Evolutionary conservation across 1,140 invertebrate genomes (phyloP).

Genomic region (Cherax destructor): DNA sequence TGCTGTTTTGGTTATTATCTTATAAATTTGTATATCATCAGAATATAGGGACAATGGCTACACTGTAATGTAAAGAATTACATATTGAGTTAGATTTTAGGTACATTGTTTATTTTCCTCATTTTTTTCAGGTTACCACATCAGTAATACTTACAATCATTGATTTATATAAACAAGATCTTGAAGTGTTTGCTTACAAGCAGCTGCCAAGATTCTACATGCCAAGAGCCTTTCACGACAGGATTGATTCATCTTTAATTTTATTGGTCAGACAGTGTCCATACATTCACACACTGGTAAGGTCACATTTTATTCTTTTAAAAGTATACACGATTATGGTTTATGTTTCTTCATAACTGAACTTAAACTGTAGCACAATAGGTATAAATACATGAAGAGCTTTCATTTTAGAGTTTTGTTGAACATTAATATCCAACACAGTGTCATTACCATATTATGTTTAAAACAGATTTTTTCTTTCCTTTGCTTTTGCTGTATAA

Average conservation of each 20-base stretch:
- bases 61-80: too few relatives aligned
- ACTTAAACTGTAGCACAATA: not conserved
- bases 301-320: not conserved
- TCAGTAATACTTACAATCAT: slow-evolving; percentile 77
- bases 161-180: slow-evolving; percentile 79
- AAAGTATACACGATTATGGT: not conserved
- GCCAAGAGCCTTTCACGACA: slow-evolving; percentile 80
- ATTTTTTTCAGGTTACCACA: slow-evolving; percentile 75
- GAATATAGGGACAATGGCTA: too few relatives aligned
- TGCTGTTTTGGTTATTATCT: too few relatives aligned
- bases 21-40: too few relatives aligned
- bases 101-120: not conserved
- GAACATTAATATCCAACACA: not conserved
- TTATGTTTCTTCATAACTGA: not conserved
- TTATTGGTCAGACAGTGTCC: slow-evolving; percentile 80
- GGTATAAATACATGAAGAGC: too few relatives aligned
- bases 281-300: slow-evolving; percentile 81
- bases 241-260: slow-evolving; percentile 81
- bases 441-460: too few relatives aligned
- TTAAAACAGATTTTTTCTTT: too few relatives aligned
- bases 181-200: slow-evolving; percentile 81
- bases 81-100: not conserved
- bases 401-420: not conserved
- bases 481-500: too few relatives aligned
- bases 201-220: slow-evolving; percentile 80